Base-by-base conservation (phyloP, 2,888 invertebrate species). In the Tupiocoris notatus region DNA sequence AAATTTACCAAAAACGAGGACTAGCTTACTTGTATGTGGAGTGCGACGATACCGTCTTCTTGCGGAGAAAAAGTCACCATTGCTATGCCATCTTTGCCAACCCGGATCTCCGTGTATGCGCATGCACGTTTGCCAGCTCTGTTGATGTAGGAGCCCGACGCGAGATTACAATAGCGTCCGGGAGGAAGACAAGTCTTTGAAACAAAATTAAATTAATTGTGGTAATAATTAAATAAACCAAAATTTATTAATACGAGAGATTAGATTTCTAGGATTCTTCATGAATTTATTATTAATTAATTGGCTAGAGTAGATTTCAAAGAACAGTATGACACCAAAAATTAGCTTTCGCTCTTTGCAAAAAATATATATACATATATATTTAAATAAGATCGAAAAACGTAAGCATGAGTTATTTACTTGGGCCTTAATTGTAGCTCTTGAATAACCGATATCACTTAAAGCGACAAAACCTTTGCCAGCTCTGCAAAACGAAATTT, bases 101-200 rank as follows among this genome's bases (percentile, higher is more conserved):
- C 71, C 16, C 12, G 2, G 20, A 61, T 25, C 24, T 71, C 71
- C 0, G 61, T 23, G n/a, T 17, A 59, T 2, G 16, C 25, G 39
- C 71, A 71, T 22, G 71, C 62, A 7, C 21, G 22, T 20, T 71
- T 71, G 12, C 71, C 71, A 1, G 17, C 39, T 21, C 61, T 71
- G 18, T 71, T 71, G 0, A 18, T 17, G 25, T 71, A 71, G 6
- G 71, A 71, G 16, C 71, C 71, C 1, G 61, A 61, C n/a, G 25
- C 71, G n/a, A 71, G 18, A 39, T 71, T 71, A 25, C 71, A 71
- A 22, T 71, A 71, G 6, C 71, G 22, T 25, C 71, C 71, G 25
- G 59, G 24, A 2, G 71, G 71, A 3, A 71, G 61, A n/a, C 71
- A 71, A 7, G 71, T 71, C 71, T 71, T 7, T 6, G 39, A 57